Base-by-base conservation (phyloP, 2,888 invertebrate species). In the Eilema caniola region DNA sequence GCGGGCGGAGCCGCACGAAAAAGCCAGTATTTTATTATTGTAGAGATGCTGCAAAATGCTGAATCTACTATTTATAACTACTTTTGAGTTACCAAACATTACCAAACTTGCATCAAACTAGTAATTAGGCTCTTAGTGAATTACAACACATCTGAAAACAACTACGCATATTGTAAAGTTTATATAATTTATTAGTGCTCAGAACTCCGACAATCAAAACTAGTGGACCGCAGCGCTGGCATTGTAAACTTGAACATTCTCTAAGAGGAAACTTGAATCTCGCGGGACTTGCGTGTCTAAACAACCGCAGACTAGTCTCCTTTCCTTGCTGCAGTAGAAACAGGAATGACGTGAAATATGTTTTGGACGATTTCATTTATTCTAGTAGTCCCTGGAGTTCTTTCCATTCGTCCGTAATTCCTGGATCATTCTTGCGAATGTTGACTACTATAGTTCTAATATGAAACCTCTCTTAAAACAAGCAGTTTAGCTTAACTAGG, bases 121-220 rank as follows among this genome's bases (percentile, higher is more conserved):
- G 28, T 41, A 41, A 47, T n/a, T 53, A 53, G 10, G 33, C 33
- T 20, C 16, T 37, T 23, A 24, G 8, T 7, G 10, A 41, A 41
- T 25, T 25, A 62, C 63, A 24, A 11, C n/a, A n/a, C n/a, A n/a
- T 25, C 53, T 53, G 28, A 65, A 23, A 33, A 56, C n/a, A 56
- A 31, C 65, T 24, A 23, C 28, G 65, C 53, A 25, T 65, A 69
- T 4, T 64, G 33, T 71, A 72, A 72, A 72, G 56, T 67, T 75
- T 67, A 59, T n/a, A 74, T 73, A 79, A 73, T 73, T 70, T 79
- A 79, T 73, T 53, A 62, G 59, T 67, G 62, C 31, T 24, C 1
- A 23, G 57, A 28, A 59, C 25, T 56, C 24, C 59, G 47, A 66
- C 66, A 71, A 70, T 70, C 62, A 64, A 59, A 71, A 69, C 66